Conservation (phyloP, 2,797 vertebrate species). For the Muscicapa striata region DNA sequence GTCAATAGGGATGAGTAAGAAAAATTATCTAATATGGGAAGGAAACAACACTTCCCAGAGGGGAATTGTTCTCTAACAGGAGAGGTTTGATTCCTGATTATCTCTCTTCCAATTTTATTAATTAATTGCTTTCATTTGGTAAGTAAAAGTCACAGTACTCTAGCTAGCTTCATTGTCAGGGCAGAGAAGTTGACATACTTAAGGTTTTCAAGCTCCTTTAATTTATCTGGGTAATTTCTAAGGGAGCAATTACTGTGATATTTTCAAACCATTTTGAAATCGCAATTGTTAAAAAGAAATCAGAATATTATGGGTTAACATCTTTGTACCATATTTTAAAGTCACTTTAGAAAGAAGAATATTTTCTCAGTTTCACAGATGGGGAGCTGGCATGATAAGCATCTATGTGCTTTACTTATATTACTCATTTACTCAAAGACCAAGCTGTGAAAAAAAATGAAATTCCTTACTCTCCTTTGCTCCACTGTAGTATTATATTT, state of each 20-base stretch:
- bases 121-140: neutral
- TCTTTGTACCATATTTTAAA: neutral
- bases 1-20: neutral
- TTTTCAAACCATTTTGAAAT: neutral
- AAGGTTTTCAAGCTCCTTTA: neutral
- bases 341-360: neutral
- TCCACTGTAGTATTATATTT: neutral
- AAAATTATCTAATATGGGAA: neutral
- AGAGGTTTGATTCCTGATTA: neutral
- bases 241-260: neutral
- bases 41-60: neutral
- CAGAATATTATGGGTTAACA: neutral
- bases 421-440: neutral
- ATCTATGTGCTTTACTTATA: neutral
- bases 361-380: neutral
- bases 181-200: neutral
- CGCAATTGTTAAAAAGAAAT: neutral
- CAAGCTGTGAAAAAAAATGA: neutral
- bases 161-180: neutral
- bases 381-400: neutral
- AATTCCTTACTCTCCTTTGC: neutral
- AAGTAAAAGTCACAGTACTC: neutral
- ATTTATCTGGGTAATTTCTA: neutral
- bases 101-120: neutral
- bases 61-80: neutral